Evolutionary conservation across 2,113 vertebrate species (phyloP).

Genomic region (Glareola pratincola): DNA sequence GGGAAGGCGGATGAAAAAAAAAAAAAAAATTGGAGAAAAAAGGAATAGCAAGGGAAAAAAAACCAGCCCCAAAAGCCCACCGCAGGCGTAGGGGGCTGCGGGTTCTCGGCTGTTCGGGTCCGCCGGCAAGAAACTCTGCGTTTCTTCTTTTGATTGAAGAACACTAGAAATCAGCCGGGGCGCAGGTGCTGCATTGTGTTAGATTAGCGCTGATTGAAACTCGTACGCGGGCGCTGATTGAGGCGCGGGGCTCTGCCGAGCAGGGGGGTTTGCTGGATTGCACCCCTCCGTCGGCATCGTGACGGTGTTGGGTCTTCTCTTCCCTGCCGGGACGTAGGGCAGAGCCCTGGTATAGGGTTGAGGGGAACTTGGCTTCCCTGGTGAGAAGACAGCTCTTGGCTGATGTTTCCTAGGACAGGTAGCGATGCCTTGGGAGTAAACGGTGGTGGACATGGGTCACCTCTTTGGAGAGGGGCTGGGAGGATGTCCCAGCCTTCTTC

Average conservation of each 20-base stretch:
- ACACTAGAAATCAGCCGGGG: conserved; percentile 77
- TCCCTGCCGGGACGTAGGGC: not conserved
- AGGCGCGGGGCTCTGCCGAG: conserved; percentile 42
- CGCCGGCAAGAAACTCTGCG: not conserved
- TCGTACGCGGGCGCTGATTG: conserved; percentile 68
- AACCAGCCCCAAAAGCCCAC: not conserved
- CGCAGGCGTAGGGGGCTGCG: accelerated
- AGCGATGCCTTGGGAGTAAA: accelerated
- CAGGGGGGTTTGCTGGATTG: not conserved
- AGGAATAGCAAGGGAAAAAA: not conserved
- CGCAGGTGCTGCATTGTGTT: conserved; percentile 75
- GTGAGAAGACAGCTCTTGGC: not conserved
- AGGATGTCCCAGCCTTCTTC: not conserved
- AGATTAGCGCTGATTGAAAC: conserved; percentile 78
- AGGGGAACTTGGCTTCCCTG: not conserved
- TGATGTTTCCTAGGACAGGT: accelerated
- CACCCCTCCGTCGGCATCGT: conserved; percentile 30
- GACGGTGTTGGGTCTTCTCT: not conserved
- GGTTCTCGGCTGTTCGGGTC: conserved; percentile 56
- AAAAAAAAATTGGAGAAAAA: not conserved
- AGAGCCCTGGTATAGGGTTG: not conserved
- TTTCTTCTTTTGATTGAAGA: conserved; percentile 76
- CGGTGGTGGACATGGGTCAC: not conserved
- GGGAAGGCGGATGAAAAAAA: not conserved
- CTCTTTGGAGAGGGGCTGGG: not conserved